Base-by-base conservation (phyloP, 2,113 vertebrate genomes). In the Dermatemys mawii region DNA sequence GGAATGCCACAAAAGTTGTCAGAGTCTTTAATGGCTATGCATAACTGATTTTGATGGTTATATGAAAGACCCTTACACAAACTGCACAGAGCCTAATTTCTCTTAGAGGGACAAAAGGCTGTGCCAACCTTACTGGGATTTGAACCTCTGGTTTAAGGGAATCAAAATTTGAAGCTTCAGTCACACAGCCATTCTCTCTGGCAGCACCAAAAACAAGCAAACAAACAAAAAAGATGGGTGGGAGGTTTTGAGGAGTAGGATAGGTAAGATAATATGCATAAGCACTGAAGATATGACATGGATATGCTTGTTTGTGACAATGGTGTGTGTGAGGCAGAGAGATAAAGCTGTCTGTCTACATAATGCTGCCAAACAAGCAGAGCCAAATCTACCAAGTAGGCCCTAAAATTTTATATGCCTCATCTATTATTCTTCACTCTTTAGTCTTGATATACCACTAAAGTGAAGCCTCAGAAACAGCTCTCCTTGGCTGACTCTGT, bases 261-360 rank as follows among this genome's bases (percentile, higher is more conserved):
- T 35, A 88, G 76, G 57, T 6, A n/a, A 12, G 63, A 80, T 87
- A 24, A 53, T 3, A 1, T 0, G 0, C 75, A 5, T 54, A 24
- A 81, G 27, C 22, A 83, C 50, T 76, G 60, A 78, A 60, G 91
- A 88, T 44, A 88, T 24, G 73, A 32, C 91, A 86, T 0, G 32
- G 4, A 57, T 83, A 38, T 50, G 27, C 35, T 84, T 91, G 1
- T 38, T 85, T 84, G 11, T 81, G 27, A 35, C 83, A 83, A 55
- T 53, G 29, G 12, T 53, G 51, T 83, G 26, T 76, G 32, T 88
- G 73, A 94, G 76, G 35, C 17, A 94, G 84, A 91, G 6, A 94
- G 60, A 83, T 78, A 87, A 88, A 95, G 32, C 17, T 49, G 1
- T 91, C 63, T 93, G 22, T 89, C 73, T 35, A 84, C 54, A 70